Conservation (phyloP, 2,888 invertebrate species). For the Lordiphosa andalusiaca region DNA sequence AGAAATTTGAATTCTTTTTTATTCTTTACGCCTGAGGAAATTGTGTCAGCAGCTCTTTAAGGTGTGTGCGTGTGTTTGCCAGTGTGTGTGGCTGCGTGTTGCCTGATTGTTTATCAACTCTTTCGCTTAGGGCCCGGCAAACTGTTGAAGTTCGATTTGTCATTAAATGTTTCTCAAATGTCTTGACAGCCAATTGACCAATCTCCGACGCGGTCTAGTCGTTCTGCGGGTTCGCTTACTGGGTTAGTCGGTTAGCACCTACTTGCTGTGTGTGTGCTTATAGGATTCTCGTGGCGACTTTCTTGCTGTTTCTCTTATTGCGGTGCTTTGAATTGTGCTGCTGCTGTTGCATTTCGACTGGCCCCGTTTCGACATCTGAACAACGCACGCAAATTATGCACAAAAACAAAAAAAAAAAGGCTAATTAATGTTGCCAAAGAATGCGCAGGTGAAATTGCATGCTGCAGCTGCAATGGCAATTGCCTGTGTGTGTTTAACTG, state of each 20-base stretch:
- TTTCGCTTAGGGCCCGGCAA: slow-evolving; percentile 64
- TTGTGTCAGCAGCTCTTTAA: slow-evolving; percentile 66
- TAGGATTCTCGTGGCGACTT: slow-evolving; percentile 61
- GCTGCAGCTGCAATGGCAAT: slow-evolving; percentile 21
- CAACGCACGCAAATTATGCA: slow-evolving; percentile 65
- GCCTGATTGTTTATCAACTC: slow-evolving; percentile 48
- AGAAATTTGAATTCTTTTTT: slow-evolving; percentile 69
- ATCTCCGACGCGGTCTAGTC: slow-evolving; percentile 42
- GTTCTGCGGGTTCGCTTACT: slow-evolving; percentile 68
- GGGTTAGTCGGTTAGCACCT: slow-evolving; percentile 75
- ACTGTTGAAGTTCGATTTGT: slow-evolving; percentile 21
- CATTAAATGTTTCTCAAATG: slow-evolving; percentile 21
- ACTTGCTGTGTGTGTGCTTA: slow-evolving; percentile 44
- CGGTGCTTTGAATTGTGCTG: slow-evolving; percentile 39
- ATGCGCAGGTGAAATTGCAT: slow-evolving; percentile 52
- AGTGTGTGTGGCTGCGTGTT: slow-evolving; percentile 35
- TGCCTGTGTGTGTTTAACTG: slow-evolving; percentile 23
- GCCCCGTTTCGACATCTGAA: slow-evolving; percentile 42
- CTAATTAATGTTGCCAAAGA: slow-evolving; percentile 57
- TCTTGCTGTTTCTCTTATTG: slow-evolving; percentile 55
- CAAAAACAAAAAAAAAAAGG: slow-evolving; percentile 18
- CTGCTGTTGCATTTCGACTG: slow-evolving; percentile 40
- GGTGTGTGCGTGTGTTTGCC: slow-evolving; percentile 29
- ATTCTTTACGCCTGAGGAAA: slow-evolving; percentile 75
- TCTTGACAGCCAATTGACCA: slow-evolving; percentile 15